These are phyloP conservation scores for Noctilio leporinus DNA, from an alignment of 2,113 vertebrate genomes.

Conservation along the genomic window DNA sequence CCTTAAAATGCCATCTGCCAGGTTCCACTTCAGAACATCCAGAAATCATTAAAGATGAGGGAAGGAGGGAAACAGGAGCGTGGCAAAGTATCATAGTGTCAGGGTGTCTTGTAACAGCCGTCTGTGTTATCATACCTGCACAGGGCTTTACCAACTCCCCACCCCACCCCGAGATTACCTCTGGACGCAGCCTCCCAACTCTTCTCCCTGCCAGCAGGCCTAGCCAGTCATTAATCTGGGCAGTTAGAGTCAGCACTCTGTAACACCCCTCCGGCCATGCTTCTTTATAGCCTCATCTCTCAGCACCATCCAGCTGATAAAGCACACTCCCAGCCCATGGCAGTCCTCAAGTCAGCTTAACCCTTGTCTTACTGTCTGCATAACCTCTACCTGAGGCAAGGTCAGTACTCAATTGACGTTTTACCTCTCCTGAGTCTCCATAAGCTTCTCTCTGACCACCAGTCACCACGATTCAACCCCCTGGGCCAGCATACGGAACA, in stretches of 20 bases:
- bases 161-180: not conserved
- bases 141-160: not conserved
- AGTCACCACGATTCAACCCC: too few species aligned
- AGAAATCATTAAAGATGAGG: conserved; percentile 58
- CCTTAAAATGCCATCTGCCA: conserved; percentile 76
- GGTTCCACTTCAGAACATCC: conserved; percentile 71
- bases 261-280: not conserved
- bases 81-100: conserved; percentile 22
- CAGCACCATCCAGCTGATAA: not conserved
- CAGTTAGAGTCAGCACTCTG: not conserved
- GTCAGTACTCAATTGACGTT: not conserved
- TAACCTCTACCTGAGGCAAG: not conserved
- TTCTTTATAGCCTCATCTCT: too few species aligned
- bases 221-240: not conserved
- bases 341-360: not conserved
- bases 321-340: not conserved
- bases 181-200: not conserved
- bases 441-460: not conserved
- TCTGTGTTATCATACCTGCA: not conserved
- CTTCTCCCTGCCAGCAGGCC: not conserved
- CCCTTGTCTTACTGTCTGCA: not conserved
- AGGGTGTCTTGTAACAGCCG: not conserved
- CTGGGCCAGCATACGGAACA: not conserved
- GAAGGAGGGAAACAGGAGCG: not conserved
- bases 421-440: not conserved